Evolutionary conservation across 2,888 invertebrate species (phyloP).

Genomic region (Antheraea yamamai): DNA sequence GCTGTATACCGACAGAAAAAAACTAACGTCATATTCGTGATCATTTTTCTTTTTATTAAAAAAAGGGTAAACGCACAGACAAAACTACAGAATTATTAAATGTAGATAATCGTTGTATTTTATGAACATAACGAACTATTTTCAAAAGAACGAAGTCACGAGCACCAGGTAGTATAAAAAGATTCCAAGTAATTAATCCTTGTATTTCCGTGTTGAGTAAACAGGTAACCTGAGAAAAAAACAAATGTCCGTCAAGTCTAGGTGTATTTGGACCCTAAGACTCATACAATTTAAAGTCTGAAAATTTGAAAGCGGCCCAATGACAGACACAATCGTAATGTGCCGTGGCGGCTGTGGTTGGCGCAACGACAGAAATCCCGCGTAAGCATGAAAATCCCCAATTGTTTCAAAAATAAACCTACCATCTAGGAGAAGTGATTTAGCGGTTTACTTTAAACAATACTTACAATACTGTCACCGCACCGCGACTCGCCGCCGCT

Average conservation of each 20-base stretch:
- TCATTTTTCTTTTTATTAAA: too few relatives aligned
- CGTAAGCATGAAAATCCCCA: conserved; percentile 14
- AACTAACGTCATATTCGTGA: too few relatives aligned
- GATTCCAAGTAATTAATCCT: neutral
- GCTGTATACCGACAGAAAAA: too few relatives aligned
- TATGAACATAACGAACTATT: too few relatives aligned
- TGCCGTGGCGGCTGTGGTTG: conserved; percentile 16
- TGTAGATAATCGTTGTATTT: too few relatives aligned
- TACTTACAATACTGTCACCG: conserved; percentile 9
- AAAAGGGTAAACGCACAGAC: too few relatives aligned
- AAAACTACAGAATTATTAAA: too few relatives aligned
- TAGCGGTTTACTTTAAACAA: conserved; percentile 19
- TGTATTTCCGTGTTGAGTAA: neutral
- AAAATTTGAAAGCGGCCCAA: neutral
- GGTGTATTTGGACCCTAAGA: neutral
- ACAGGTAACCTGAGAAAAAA: neutral
- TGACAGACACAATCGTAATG: conserved; percentile 1
- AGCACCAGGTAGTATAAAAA: neutral
- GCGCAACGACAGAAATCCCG: conserved; percentile 12
- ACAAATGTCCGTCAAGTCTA: neutral
- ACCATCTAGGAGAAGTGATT: conserved; percentile 11
- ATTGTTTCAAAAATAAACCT: conserved; percentile 24
- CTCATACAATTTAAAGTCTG: neutral
- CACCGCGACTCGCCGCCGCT: conserved; percentile 5
- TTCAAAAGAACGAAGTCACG: too few relatives aligned